Conservation (phyloP, 2,797 vertebrate species). For the Muscicapa comitata region DNA sequence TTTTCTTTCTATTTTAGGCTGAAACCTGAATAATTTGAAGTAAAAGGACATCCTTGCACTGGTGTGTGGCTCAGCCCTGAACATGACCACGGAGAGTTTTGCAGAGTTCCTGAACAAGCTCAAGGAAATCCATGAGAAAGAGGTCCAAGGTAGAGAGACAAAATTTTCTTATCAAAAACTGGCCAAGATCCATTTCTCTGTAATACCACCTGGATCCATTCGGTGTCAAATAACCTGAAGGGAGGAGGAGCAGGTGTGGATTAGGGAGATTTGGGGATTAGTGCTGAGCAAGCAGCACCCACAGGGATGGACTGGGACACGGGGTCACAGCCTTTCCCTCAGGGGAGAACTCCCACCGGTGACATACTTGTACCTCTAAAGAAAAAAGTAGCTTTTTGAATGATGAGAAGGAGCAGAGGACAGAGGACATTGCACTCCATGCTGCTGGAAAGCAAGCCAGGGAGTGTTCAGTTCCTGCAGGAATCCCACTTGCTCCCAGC, state of each 20-base stretch:
- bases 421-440: accelerated
- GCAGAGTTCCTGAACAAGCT: conserved; percentile 84
- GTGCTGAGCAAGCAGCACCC: neutral
- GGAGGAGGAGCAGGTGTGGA: neutral
- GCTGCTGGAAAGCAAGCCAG: neutral
- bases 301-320: accelerated
- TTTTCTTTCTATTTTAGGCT: neutral
- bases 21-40: neutral
- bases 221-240: neutral
- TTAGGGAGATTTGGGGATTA: neutral
- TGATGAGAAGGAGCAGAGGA: neutral
- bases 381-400: neutral
- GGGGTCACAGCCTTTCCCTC: neutral
- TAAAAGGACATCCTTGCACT: neutral
- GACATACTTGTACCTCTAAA: neutral
- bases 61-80: neutral
- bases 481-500: neutral
- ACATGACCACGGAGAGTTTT: conserved; percentile 81
- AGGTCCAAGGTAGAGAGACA: conserved; percentile 75
- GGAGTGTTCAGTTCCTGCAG: neutral
- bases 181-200: neutral
- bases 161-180: neutral
- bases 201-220: neutral
- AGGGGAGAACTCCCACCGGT: accelerated
- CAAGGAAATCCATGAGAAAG: conserved; percentile 88